Conservation (phyloP, 2,888 invertebrate genomes). For the Trachelus stipa region DNA sequence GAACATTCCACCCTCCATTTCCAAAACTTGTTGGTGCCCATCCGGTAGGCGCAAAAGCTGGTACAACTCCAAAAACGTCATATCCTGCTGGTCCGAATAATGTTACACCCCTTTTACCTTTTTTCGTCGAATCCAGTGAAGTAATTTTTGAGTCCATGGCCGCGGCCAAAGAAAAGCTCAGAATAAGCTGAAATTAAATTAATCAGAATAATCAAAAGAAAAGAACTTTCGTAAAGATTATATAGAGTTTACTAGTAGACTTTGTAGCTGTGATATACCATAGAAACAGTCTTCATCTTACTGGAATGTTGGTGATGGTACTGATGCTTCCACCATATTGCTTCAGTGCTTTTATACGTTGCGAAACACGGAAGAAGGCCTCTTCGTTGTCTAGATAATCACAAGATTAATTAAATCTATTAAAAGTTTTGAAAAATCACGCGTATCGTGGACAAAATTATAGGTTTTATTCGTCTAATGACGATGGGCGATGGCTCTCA, state of each 20-base stretch:
- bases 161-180: constrained; percentile 34
- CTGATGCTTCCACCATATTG: constrained; percentile 36
- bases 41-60: constrained; percentile 39
- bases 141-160: constrained; percentile 27
- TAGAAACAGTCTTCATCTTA: constrained; percentile 53
- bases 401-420: constrained; percentile 57
- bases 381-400: constrained; percentile 34
- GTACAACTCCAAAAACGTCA: constrained; percentile 50
- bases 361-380: constrained; percentile 38
- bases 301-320: constrained; percentile 34
- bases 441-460: constrained; percentile 49
- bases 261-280: constrained; percentile 37
- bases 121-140: constrained; percentile 33
- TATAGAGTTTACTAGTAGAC: background rate
- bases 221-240: constrained; percentile 2
- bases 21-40: constrained; percentile 44
- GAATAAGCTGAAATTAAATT: constrained; percentile 38
- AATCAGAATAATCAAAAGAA: constrained; percentile 8
- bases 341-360: constrained; percentile 39
- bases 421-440: constrained; percentile 39
- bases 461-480: constrained; percentile 50
- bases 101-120: constrained; percentile 56
- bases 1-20: constrained; percentile 40
- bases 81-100: constrained; percentile 50
- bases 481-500: constrained; percentile 41